Evolutionary conservation across 2,888 invertebrate genomes (phyloP).

Genomic region (Calliphora vomitoria): DNA sequence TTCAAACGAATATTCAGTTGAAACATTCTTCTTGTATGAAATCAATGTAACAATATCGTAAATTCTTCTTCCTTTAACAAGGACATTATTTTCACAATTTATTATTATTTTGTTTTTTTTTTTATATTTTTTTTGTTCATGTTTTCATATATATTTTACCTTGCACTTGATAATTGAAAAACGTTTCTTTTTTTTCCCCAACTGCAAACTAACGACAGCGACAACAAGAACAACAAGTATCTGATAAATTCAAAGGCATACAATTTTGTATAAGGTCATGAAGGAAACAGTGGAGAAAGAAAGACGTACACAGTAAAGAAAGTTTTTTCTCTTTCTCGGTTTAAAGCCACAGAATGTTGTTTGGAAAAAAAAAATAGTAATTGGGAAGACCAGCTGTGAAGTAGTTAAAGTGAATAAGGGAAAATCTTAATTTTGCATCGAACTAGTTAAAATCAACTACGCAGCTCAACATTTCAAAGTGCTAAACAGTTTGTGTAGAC

Average conservation of each 20-base stretch:
- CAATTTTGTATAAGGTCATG: conserved; percentile 53
- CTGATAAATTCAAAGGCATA: conserved; percentile 57
- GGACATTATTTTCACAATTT: conserved; percentile 67
- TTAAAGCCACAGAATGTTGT: conserved; percentile 27
- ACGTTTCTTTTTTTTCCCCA: conserved; percentile 8
- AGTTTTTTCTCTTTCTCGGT: neutral
- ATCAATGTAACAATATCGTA: conserved; percentile 39
- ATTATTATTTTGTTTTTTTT: conserved; percentile 42
- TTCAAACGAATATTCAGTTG: neutral
- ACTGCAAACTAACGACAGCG: conserved; percentile 39
- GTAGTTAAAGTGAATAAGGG: too few relatives aligned
- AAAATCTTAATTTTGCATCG: too few relatives aligned
- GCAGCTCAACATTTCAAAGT: too few relatives aligned
- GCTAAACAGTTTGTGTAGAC: too few relatives aligned
- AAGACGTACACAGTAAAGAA: neutral
- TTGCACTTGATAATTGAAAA: conserved; percentile 73
- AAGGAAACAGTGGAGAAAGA: conserved; percentile 23
- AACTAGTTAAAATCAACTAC: too few relatives aligned
- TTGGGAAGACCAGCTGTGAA: conserved; percentile 12
- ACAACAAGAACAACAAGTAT: conserved; percentile 28
- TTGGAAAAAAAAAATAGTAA: neutral
- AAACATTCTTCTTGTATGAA: conserved; percentile 35
- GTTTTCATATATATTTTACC: conserved; percentile 46
- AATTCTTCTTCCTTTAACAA: conserved; percentile 56
- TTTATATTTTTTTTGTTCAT: conserved; percentile 12